A percentile compares a stretch with the other conserved stretches of the same genome.
phyloP scores from a whole-genome alignment of 2,888 invertebrate species.

The Protophormia terraenovae region DNA sequence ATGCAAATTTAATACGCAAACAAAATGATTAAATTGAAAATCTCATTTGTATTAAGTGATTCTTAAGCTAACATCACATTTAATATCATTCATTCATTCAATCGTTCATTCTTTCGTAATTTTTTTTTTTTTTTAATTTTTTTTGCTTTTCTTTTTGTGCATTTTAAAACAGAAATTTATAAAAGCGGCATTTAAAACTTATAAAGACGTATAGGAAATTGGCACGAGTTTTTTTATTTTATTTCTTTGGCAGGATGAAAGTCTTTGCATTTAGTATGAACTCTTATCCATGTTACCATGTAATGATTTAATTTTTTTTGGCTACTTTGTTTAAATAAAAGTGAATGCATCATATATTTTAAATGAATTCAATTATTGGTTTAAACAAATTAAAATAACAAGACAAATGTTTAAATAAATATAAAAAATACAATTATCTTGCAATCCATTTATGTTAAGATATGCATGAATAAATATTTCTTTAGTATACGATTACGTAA shows the following conservation, averaged over 20 bases:
- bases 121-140: not conserved
- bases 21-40: constrained; percentile 81
- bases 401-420: not conserved
- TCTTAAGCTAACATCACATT: constrained; percentile 64
- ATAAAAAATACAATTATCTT: not conserved
- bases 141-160: not conserved
- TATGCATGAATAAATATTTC: not conserved
- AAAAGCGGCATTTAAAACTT: constrained; percentile 15
- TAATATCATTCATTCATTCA: constrained; percentile 47
- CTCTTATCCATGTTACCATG: not conserved
- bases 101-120: constrained; percentile 1
- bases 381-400: constrained; percentile 34
- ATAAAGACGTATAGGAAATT: constrained; percentile 21
- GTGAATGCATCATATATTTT: constrained; percentile 37
- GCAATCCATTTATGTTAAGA: not conserved
- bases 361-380: constrained; percentile 36
- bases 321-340: constrained; percentile 35
- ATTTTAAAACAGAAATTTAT: constrained; percentile 16
- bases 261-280: constrained; percentile 8
- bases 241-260: constrained; percentile 6
- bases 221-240: constrained; percentile 39
- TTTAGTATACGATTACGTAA: not conserved
- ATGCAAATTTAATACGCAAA: constrained; percentile 82
- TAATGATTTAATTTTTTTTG: constrained; percentile 38
- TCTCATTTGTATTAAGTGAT: constrained; percentile 79